A percentile compares a stretch with the other conserved stretches of the same genome.
Evolutionary conservation across 2,113 vertebrate genomes (phyloP).

Genomic region (Sinocyclocheilus maitianheensis): DNA sequence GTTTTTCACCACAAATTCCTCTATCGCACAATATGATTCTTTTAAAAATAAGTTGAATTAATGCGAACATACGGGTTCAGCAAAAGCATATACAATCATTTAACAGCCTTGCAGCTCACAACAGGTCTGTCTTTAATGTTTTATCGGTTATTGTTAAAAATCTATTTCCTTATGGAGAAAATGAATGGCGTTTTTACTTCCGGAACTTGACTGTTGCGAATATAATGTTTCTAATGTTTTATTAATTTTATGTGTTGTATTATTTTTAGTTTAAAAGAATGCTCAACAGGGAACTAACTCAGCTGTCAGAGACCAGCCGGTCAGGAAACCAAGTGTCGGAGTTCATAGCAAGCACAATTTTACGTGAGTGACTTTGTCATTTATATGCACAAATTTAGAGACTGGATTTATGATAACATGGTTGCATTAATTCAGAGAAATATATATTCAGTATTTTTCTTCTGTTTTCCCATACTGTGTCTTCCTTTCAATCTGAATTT

Average conservation of each 20-base stretch:
- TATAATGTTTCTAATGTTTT: neutral
- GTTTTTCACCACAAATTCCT: too few relatives aligned
- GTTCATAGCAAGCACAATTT: constrained; percentile 87
- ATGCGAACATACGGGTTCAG: too few relatives aligned
- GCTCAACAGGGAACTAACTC: constrained; percentile 89
- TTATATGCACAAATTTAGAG: neutral
- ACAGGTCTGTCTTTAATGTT: too few relatives aligned
- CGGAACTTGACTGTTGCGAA: too few relatives aligned
- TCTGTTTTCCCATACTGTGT: too few relatives aligned
- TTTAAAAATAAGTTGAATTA: too few relatives aligned
- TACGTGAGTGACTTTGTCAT: constrained; percentile 77
- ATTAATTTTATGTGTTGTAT: neutral
- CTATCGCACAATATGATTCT: too few relatives aligned
- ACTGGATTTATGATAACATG: neutral
- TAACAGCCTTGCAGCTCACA: too few relatives aligned
- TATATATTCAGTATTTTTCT: too few relatives aligned
- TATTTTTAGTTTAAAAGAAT: constrained; percentile 89
- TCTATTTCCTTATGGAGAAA: too few relatives aligned
- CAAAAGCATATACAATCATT: too few relatives aligned
- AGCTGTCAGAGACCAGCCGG: constrained; percentile 89
- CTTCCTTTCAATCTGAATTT: neutral
- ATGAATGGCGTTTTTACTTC: neutral
- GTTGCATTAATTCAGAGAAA: neutral
- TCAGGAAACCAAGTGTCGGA: constrained; percentile 94
- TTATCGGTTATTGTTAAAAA: too few relatives aligned